phyloP scores from a whole-genome alignment of 2,113 vertebrate species.

The Etia nguti region DNA sequence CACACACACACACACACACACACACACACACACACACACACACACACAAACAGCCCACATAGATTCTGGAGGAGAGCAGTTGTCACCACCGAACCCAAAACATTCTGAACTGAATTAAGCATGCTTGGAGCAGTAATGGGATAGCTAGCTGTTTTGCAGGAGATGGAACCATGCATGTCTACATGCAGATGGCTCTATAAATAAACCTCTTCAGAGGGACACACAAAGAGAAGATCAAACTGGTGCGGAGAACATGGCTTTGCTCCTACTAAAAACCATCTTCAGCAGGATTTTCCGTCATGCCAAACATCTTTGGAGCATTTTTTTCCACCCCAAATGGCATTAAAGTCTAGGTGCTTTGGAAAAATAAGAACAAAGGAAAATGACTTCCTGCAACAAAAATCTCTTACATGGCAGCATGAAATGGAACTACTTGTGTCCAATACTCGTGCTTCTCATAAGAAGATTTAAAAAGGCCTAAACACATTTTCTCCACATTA shows the following conservation, averaged over 20 bases:
- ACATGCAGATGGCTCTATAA: conserved; percentile 53
- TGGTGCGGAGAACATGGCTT: conserved; percentile 4
- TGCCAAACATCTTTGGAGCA: neutral
- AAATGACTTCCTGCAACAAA: neutral
- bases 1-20: neutral
- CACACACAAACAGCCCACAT: neutral
- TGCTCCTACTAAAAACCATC: neutral
- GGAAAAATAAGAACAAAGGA: neutral
- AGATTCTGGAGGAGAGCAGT: neutral
- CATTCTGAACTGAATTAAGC: conserved; percentile 42
- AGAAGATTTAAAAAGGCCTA: neutral
- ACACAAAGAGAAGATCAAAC: neutral
- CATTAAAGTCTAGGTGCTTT: neutral
- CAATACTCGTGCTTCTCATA: neutral
- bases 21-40: neutral
- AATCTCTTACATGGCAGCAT: neutral
- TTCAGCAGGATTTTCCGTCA: neutral
- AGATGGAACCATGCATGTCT: neutral
- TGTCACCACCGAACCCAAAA: conserved; percentile 35
- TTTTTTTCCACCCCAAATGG: neutral
- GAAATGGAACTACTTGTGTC: neutral
- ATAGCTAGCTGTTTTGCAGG: neutral
- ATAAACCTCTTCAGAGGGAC: conserved; percentile 34
- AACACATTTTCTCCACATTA: neutral
- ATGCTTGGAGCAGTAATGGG: neutral